Evolutionary conservation across 2,113 vertebrate species (phyloP).

Genomic region (Aptenodytes patagonicus): DNA sequence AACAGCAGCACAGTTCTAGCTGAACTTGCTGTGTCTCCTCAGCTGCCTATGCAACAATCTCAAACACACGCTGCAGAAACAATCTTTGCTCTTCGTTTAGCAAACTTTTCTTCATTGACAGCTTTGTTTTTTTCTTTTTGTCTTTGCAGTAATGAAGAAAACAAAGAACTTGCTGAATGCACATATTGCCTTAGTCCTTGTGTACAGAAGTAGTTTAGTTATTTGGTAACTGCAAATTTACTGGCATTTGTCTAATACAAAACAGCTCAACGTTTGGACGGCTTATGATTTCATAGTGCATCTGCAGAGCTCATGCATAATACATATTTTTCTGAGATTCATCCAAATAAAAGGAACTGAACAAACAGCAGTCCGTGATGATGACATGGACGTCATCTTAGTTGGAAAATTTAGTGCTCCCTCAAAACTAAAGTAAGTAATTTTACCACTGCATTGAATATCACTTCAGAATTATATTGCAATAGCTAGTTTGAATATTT

Average conservation of each 20-base stretch:
- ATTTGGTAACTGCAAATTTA: conserved; percentile 3
- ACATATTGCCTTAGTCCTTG: neutral
- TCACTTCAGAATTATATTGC: neutral
- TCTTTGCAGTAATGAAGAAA: neutral
- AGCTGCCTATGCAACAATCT: neutral
- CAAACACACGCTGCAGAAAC: neutral
- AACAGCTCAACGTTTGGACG: neutral
- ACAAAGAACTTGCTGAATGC: conserved; percentile 5
- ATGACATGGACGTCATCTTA: neutral
- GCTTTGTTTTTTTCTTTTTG: neutral
- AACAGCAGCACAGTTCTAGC: neutral
- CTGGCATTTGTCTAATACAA: neutral
- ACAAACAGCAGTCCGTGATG: conserved; percentile 8
- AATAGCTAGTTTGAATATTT: neutral
- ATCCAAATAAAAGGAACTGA: conserved; percentile 12
- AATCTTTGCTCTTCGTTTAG: neutral
- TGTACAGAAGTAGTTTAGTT: neutral
- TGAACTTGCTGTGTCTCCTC: neutral
- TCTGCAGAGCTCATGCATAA: conserved; percentile 21
- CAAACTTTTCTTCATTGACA: neutral
- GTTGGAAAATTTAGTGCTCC: neutral
- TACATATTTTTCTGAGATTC: neutral
- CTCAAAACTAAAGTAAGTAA: neutral
- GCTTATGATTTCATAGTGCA: neutral
- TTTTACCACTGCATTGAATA: neutral